Conservation (phyloP, 2,113 vertebrate genomes). For the Vimba vimba region DNA sequence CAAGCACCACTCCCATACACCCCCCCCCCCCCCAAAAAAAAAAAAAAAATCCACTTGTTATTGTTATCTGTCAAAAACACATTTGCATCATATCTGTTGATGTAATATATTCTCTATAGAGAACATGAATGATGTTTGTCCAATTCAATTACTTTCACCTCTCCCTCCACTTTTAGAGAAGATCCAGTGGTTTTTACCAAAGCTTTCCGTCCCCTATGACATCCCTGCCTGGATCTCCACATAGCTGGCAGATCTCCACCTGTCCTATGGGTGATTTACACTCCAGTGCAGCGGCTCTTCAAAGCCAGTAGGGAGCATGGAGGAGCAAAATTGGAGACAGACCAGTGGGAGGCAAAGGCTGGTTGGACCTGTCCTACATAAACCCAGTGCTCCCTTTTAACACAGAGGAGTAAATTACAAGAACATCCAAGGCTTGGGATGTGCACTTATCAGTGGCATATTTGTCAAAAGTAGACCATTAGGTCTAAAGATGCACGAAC, state of each 20-base stretch:
- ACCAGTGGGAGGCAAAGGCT: conserved; percentile 31
- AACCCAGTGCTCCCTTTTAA: conserved; percentile 33
- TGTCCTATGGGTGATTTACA: conserved; percentile 69
- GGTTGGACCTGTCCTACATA: conserved; percentile 46
- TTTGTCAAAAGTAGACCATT: conserved; percentile 31
- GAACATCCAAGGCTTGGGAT: conserved; percentile 14
- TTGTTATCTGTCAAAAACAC: neutral
- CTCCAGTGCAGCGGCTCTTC: conserved; percentile 12
- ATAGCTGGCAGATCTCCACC: conserved; percentile 69
- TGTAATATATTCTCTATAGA: too few relatives aligned
- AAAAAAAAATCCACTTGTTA: neutral
- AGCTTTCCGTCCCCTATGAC: neutral
- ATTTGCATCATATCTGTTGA: neutral
- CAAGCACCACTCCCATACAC: neutral
- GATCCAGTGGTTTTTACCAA: neutral
- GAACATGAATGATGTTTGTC: neutral
- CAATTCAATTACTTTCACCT: conserved; percentile 4
- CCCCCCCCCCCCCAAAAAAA: too few relatives aligned
- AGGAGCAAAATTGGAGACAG: conserved; percentile 19
- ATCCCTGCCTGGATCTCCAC: conserved; percentile 56
- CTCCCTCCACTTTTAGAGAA: neutral
- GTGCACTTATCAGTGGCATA: conserved; percentile 19
- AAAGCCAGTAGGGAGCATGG: conserved; percentile 46
- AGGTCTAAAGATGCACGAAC: conserved; percentile 14
- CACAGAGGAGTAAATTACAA: conserved; percentile 18